A percentile compares a stretch with the other conserved stretches of the same genome.
These are phyloP conservation scores for crab-eating macaque (Macaca fascicularis) DNA, from an alignment of 2,113 vertebrate genomes.

Conservation along the genomic window DNA sequence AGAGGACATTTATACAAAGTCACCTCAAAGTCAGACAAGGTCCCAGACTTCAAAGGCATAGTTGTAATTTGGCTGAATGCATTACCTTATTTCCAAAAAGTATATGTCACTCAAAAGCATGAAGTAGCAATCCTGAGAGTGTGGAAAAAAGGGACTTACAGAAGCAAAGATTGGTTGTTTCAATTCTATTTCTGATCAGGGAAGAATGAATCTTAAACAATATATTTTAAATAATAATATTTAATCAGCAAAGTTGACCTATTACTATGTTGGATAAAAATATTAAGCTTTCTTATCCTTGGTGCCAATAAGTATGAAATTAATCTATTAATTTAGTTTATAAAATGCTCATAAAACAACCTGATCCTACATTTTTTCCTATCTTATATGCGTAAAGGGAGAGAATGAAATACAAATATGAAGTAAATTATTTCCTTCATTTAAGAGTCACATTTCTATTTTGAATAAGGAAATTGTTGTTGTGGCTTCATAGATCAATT, in stretches of 20 bases:
- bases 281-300: neutral
- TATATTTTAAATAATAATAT: neutral
- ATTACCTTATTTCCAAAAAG: neutral
- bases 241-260: neutral
- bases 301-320: neutral
- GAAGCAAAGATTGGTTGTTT: neutral
- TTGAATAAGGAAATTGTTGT: neutral
- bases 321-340: neutral
- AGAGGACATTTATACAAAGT: slow-evolving; percentile 24
- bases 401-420: neutral
- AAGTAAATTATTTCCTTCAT: neutral
- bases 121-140: neutral
- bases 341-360: neutral
- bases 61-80: neutral
- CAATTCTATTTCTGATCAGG: neutral
- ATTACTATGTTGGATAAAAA: neutral
- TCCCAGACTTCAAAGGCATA: neutral
- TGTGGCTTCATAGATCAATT: neutral
- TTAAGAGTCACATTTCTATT: neutral
- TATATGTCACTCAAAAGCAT: neutral
- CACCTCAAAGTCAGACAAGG: slow-evolving; percentile 34
- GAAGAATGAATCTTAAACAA: neutral
- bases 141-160: neutral
- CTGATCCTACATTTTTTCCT: neutral
- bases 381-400: neutral